Base-by-base conservation (phyloP, 2,888 invertebrate species). In the Spatulosminthurus flaviceps region DNA sequence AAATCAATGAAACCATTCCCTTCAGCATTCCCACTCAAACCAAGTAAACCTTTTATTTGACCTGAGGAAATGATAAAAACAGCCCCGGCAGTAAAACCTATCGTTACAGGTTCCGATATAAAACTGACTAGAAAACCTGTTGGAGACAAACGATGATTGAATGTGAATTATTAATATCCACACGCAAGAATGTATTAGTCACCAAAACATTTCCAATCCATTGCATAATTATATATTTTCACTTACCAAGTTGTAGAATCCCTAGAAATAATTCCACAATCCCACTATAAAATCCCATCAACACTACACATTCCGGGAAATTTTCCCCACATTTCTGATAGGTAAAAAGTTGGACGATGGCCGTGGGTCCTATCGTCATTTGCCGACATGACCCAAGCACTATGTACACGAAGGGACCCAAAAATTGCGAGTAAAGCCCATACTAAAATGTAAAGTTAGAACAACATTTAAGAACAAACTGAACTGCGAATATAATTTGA, bases 41-140 rank as follows among this genome's bases (percentile, higher is more conserved):
- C 93, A 80, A 95, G 90, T 2, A 95, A 88, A 0, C 92, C 90
- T 86, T 92, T 94, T 19, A 95, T 88, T 87, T 96, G 95, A 0
- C 94, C 92, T 1, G 93, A 92, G 4, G 92, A 93, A 84, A 96
- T 95, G 72, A 93, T 94, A 95, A 95, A 87, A 19, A 95, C 95
- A 0, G 95, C 95, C 0, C 95, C 95, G 7, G 93, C 91, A 0
- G 95, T 95, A 87, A 96, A 96, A 0, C 93, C 95, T 66, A 92
- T 91, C 42, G 94, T 94, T 1, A 95, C 95, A 0, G 95, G 95
- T 84, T 91, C 88, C 0, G 95, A 95, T 87, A 96, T 94, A 86
- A 95, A 95, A 86, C 94, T 93, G 70, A 95, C 90, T 0, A 95
- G 88, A 86, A 95, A 94, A 70, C 95, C 92, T 92, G 88, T 22